Evolutionary conservation across 2,888 invertebrate genomes (phyloP).

Genomic region (Pammene aurita): DNA sequence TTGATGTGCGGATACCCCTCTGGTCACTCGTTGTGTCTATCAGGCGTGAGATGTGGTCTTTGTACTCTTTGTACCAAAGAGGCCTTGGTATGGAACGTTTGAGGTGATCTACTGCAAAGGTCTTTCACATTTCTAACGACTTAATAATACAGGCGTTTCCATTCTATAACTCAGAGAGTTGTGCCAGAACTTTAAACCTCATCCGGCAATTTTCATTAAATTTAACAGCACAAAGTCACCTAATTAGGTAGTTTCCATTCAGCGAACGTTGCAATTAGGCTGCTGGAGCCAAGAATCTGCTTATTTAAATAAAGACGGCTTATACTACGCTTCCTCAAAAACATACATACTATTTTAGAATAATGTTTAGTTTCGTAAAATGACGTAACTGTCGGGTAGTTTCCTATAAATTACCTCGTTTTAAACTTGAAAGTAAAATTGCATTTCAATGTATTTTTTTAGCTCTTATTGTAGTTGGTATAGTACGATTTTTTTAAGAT

Average conservation of each 20-base stretch:
- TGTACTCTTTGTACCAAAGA: no score
- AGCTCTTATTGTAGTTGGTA: no score
- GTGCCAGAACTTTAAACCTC: constrained; percentile 10
- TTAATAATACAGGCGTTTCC: background rate
- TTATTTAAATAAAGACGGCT: background rate
- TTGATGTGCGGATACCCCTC: no score
- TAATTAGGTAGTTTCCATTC: constrained; percentile 37
- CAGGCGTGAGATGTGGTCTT: no score
- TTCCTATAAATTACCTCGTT: background rate
- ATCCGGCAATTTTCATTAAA: constrained; percentile 12
- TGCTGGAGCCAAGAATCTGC: background rate
- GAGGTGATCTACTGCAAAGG: no score
- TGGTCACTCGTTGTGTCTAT: no score
- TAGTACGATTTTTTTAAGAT: no score
- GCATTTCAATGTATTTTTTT: no score
- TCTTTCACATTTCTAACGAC: background rate
- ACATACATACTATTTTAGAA: no score
- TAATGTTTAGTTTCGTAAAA: no score
- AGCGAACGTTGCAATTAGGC: constrained; percentile 28
- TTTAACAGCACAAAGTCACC: constrained; percentile 24
- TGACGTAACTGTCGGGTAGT: background rate
- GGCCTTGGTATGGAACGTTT: no score
- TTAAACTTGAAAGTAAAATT: background rate
- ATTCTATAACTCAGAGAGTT: background rate
- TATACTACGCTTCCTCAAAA: no score